Conservation (phyloP, 2,113 vertebrate genomes). For the Toxotes jaculatrix region DNA sequence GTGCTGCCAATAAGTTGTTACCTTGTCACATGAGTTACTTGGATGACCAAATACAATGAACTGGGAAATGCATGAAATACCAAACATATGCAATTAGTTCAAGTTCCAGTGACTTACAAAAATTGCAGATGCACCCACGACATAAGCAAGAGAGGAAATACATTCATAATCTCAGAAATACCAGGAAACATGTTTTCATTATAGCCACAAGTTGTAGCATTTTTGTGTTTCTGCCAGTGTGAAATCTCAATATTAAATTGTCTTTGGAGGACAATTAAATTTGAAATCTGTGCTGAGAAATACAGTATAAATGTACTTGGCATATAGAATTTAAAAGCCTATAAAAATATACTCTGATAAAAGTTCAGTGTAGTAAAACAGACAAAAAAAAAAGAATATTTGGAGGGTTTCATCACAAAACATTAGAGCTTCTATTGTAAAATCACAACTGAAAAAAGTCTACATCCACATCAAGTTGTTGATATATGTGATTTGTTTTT, state of each 20-base stretch:
- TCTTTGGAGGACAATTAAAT: neutral
- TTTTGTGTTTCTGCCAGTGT: conserved; percentile 8
- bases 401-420: neutral
- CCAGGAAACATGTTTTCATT: neutral
- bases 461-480: too few relatives aligned
- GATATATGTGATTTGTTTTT: too few relatives aligned
- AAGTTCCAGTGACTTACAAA: neutral
- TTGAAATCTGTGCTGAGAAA: conserved; percentile 9
- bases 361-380: neutral
- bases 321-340: conserved; percentile 8
- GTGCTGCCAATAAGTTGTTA: neutral
- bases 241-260: neutral
- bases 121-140: fast-evolving
- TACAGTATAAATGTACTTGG: neutral
- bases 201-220: neutral
- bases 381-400: neutral
- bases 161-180: conserved; percentile 33
- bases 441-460: too few relatives aligned
- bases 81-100: neutral
- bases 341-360: conserved; percentile 11
- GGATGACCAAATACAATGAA: neutral
- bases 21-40: neutral
- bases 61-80: neutral
- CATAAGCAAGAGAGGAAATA: conserved; percentile 21
- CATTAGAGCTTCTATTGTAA: neutral